Evolutionary conservation across 2,113 vertebrate genomes (phyloP), one percentile per base, ranked within the genome.

Genomic region (Rousettus leschenaultii): DNA sequence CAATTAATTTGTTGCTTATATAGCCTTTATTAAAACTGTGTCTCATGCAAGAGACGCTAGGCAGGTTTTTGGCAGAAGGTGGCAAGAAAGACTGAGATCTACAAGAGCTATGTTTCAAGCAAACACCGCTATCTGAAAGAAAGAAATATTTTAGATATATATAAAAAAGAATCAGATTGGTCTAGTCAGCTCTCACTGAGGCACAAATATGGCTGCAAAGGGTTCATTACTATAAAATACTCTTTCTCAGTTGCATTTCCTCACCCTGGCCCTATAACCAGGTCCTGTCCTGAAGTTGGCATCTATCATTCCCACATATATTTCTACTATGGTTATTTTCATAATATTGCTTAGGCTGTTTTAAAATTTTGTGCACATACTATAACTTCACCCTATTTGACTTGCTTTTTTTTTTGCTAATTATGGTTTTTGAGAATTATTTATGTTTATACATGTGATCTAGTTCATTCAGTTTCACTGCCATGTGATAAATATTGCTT

Each of bases 361-460:
- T 90, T 92, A 74, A 86, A 92, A 68, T 73, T 92, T 86, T 92
- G 10, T 89, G 16, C 48, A 65, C 92, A 84, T 68, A 55, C 21
- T 93, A 3, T 82, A 82, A 89, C 33, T 59, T 85, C 66, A 11
- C 63, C 55, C n/a, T 89, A 45, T 89, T 86, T n/a, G 22, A 68
- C 33, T 75, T 90, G 6, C 3, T 71, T 59, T 80, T 66, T 59
- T 80, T 66, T 30, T 5, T 75, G 59, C 28, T 35, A 48, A 51
- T 59, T 73, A 24, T 63, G 8, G 48, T 38, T 84, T 73, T 84
- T 79, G 40, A 95, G 78, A 55, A 63, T 75, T 57, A 90, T 18
- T 66, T n/a, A 22, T 24, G 18, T 65, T 86, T 66, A 74, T 45
- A 65, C 86, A 74, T 33, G 12, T 57, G 30, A 40, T 40, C 55